These are phyloP conservation scores for Heliconius erato DNA, from an alignment of 2,888 invertebrate genomes.

Conservation along the genomic window DNA sequence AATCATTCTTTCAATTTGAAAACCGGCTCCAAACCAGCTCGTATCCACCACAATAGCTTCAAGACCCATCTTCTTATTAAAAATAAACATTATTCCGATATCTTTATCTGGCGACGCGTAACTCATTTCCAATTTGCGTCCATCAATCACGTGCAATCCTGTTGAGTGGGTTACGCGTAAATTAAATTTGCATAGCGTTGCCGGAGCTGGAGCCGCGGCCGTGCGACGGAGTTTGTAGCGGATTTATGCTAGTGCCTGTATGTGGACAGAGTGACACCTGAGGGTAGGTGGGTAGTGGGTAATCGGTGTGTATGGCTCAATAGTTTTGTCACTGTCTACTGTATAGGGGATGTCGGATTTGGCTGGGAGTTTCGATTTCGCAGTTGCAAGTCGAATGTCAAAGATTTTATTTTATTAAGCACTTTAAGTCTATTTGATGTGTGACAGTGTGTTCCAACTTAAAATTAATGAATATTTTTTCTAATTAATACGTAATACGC, in stretches of 20 bases:
- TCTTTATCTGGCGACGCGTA: slow-evolving; percentile 59
- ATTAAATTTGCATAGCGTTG: slow-evolving; percentile 89
- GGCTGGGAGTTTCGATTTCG: too few relatives aligned
- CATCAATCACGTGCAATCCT: slow-evolving; percentile 90
- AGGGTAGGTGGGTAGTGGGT: slow-evolving; percentile 23
- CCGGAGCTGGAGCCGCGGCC: slow-evolving; percentile 66
- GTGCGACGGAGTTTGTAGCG: slow-evolving; percentile 66
- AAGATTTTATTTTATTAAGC: too few relatives aligned
- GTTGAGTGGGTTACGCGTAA: slow-evolving; percentile 89
- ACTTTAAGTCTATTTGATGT: too few relatives aligned
- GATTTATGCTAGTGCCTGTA: slow-evolving; percentile 52
- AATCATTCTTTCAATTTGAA: too few relatives aligned
- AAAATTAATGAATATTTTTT: too few relatives aligned
- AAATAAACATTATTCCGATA: background rate
- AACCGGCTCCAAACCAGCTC: too few relatives aligned
- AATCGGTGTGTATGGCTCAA: slow-evolving; percentile 31
- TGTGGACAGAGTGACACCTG: slow-evolving; percentile 47
- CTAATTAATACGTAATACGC: too few relatives aligned
- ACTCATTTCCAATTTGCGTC: slow-evolving; percentile 89
- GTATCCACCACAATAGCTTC: background rate
- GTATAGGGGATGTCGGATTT: background rate
- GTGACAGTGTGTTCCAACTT: too few relatives aligned
- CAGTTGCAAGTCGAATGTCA: background rate
- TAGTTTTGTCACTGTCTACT: background rate
- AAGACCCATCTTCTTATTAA: background rate